Evolutionary conservation across 37 sponge, comb jelly and placozoan genomes (phyloP), one percentile per base, ranked within the genome.

Genomic region (Beroe forskalii): DNA sequence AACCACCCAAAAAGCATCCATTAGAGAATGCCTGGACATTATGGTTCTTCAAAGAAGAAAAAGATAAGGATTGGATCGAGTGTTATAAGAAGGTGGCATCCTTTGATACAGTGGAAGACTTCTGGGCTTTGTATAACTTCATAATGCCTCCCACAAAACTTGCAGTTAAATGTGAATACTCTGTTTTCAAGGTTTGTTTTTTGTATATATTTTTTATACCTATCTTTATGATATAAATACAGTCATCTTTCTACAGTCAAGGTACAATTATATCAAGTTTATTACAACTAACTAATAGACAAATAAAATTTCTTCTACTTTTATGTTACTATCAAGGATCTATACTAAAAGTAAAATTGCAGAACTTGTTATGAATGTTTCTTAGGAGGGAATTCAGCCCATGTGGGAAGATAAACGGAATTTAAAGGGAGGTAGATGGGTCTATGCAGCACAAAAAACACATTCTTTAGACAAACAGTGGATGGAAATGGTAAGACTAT

Each of bases 21-120:
- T 40, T 91, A 12, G 67, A 91, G 40, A 91, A 91, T 62, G 89
- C 44, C 6, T 91, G 92, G 92, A 91, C 92, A 3, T 55, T 91
- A 0, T 91, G 92, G 92, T 86, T 83, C 61, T 63, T 91, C 36
- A 91, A 83, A 62, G 92, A 89, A 27, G 92, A 91, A 39, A 62
- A 41, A 30, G 55, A 83, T 23, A 91, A 91, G 60, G 67, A 83
- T 14, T 91, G 92, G 92, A 63, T 62, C 17, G 67, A 91, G 22
- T 62, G 92, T 40, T 86, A 83, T 32, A 91, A 62, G 36, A 40
- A 31, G 32, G 92, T 91, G 25, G 92, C 92, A 24, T 83, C 89
- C 0, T 91, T 91, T 38, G 64, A 44, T 27, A 91, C 89, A 0
- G 92, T 91, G 3, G 92, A 91, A 62, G 92, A 91, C 60, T 91